phyloP scores from a whole-genome alignment of 2,888 invertebrate species.

The Pardosa pseudoannulata region DNA sequence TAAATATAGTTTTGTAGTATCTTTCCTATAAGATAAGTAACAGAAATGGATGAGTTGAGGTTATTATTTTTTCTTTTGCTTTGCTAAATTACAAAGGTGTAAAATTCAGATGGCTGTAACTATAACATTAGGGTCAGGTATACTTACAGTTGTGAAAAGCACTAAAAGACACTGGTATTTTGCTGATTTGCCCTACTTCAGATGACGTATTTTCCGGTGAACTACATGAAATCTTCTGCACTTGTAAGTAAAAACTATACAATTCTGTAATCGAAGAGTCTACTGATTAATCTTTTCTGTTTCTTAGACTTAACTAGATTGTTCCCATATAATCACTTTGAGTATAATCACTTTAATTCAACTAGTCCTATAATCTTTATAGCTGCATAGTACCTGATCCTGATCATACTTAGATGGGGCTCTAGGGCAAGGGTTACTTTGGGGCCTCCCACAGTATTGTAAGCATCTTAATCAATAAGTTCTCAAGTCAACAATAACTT shows the following conservation, averaged over 20 bases:
- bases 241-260: constrained; percentile 70
- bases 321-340: neutral
- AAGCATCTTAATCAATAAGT: too few relatives aligned
- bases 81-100: constrained; percentile 53
- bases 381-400: too few relatives aligned
- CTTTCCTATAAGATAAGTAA: too few relatives aligned
- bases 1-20: too few relatives aligned
- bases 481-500: too few relatives aligned
- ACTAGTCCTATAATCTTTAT: neutral
- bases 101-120: constrained; percentile 68
- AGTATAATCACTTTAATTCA: neutral
- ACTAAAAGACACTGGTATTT: constrained; percentile 69
- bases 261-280: constrained; percentile 2
- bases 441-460: too few relatives aligned
- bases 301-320: neutral
- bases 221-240: constrained; percentile 45
- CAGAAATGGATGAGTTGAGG: constrained; percentile 44
- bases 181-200: constrained; percentile 60
- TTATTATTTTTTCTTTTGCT: constrained; percentile 61
- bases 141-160: constrained; percentile 69
- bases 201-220: constrained; percentile 49
- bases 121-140: constrained; percentile 71
- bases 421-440: too few relatives aligned
- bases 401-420: too few relatives aligned
- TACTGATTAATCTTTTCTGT: constrained; percentile 18